Evolutionary conservation across 2,797 vertebrate species (phyloP), one percentile per base, ranked within the genome.

Genomic region (Sebastes paucispinis): DNA sequence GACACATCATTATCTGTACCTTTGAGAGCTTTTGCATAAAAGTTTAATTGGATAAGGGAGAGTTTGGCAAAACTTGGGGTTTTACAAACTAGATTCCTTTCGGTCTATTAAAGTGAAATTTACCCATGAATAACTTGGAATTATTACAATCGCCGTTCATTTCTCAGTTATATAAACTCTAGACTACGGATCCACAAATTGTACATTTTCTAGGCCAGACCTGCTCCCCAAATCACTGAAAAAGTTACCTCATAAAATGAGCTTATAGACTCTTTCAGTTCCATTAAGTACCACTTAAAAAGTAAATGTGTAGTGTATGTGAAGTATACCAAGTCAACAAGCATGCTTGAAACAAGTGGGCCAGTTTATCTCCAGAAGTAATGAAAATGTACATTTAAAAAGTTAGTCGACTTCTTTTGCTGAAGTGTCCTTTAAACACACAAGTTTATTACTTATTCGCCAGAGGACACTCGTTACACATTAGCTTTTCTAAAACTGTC

Each of bases 1-100:
- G 63, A 66, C 52, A 60, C 50, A 68, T 76, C 84, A 72, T 89
- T 92, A 88, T 89, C 81, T 80, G 71, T 62, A 75, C 78, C 50
- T 81, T 75, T 65, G 55, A 87, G 75, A 84, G 36, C n/a, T 75
- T 85, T 87, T 80, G 47, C 77, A 68, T 78, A n/a, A 69, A 86
- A 43, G 36, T 88, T 87, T 77, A 79, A 86, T 87, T 83, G 72
- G 66, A 80, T 71, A 54, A 52, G 70, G 57, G 52, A 64, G 43
- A 77, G 29, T 79, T 75, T 76, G 50, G 47, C 12, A 47, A 55
- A 87, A 82, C 18, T 79, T 59, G 14, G 16, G 20, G 13, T 55
- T 87, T 5, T 60, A 54, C 22, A 81, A 69, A 75, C 29, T 60
- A 18, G 3, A 62, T n/a, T 81, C n/a, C 3, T 68, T 75, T 63